These are phyloP conservation scores for Hypselothyrea guttata DNA, from an alignment of 2,888 invertebrate species.

Conservation along the genomic window DNA sequence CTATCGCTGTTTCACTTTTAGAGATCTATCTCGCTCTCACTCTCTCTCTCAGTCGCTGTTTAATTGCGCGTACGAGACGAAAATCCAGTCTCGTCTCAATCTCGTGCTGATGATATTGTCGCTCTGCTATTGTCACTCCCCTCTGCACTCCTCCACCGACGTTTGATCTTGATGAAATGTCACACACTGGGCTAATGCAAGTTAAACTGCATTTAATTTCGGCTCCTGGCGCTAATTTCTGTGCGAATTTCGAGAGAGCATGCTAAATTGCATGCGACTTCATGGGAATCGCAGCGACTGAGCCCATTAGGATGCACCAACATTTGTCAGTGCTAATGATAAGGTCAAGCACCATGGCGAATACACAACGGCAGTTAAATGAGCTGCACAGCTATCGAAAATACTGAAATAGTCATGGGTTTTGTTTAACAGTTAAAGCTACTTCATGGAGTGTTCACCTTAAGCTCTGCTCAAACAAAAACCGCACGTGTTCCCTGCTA, in stretches of 20 bases:
- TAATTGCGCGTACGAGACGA: conserved; percentile 75
- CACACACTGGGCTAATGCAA: conserved; percentile 74
- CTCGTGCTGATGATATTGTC: conserved; percentile 45
- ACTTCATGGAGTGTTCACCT: background rate
- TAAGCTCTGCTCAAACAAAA: too few relatives aligned
- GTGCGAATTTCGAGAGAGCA: conserved; percentile 53
- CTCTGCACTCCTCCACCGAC: conserved; percentile 12
- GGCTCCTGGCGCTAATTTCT: conserved; percentile 58
- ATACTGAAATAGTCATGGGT: too few relatives aligned
- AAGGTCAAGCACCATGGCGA: conserved; percentile 51
- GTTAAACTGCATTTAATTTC: conserved; percentile 77
- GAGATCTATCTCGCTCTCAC: too few relatives aligned
- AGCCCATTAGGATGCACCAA: background rate
- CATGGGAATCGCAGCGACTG: conserved; percentile 47
- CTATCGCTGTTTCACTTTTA: too few relatives aligned
- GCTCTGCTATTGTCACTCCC: conserved; percentile 40
- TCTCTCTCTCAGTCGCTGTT: conserved; percentile 48
- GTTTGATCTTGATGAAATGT: conserved; percentile 74
- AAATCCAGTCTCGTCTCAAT: conserved; percentile 62
- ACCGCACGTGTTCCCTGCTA: conserved; percentile 49
- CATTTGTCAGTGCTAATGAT: conserved; percentile 20
- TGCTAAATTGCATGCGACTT: conserved; percentile 41
- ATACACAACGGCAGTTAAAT: conserved; percentile 4
- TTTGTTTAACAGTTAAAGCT: background rate
- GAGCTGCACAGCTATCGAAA: background rate